Percentiles rank a stretch among this genome's conserved stretches.
Evolutionary conservation across 2,797 vertebrate genomes (phyloP).

Genomic region (Ara ararauna): DNA sequence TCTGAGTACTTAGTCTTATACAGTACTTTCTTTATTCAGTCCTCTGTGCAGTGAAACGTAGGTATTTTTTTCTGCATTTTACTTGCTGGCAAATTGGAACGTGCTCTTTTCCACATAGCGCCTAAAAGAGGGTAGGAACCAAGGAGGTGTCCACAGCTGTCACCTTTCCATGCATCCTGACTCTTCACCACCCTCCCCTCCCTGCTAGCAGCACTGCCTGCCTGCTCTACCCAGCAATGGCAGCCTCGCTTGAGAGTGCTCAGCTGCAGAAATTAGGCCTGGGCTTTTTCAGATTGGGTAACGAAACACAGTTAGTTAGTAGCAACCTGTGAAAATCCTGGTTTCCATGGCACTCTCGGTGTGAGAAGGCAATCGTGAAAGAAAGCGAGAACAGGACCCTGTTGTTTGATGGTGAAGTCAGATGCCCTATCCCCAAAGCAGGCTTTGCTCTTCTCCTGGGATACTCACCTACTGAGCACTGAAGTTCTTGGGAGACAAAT

Average conservation of each 20-base stretch:
- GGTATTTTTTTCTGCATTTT: background rate
- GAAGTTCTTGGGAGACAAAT: background rate
- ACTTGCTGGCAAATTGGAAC: background rate
- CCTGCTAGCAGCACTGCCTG: background rate
- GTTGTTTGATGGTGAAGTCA: background rate
- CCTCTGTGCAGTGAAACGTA: background rate
- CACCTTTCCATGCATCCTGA: background rate
- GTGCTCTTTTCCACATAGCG: background rate
- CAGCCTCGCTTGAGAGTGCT: background rate
- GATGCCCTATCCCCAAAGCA: background rate
- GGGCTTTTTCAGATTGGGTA: background rate
- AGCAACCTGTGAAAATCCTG: constrained; percentile 4
- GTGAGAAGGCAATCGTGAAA: background rate
- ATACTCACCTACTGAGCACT: background rate
- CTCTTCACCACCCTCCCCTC: background rate
- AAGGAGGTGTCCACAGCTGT: background rate
- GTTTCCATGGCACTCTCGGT: background rate
- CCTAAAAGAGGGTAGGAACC: background rate
- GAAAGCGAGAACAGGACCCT: background rate
- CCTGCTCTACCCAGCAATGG: background rate
- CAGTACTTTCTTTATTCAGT: background rate
- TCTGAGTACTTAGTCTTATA: background rate
- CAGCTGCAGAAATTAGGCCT: background rate
- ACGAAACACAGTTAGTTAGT: background rate
- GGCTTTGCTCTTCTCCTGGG: background rate